Evolutionary conservation across 2,113 vertebrate species (phyloP).

Genomic region (Galemys pyrenaicus): DNA sequence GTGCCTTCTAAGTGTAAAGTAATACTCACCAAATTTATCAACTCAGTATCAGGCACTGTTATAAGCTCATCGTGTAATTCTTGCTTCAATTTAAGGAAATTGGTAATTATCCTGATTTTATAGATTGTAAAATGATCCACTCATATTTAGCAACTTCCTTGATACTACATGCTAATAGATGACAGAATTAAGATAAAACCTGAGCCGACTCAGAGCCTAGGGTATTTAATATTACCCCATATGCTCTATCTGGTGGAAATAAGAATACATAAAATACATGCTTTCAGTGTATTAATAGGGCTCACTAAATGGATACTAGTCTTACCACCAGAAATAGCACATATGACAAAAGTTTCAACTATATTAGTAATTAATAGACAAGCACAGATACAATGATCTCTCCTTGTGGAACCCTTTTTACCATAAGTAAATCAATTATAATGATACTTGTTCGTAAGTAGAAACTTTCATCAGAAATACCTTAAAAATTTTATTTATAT

Average conservation of each 20-base stretch:
- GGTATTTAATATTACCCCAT: not conserved
- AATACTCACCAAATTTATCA: not conserved
- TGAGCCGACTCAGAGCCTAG: not conserved
- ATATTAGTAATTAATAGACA: not conserved
- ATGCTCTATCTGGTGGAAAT: not conserved
- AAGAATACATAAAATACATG: not conserved
- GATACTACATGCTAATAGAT: not conserved
- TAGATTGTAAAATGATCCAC: not conserved
- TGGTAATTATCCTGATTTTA: not conserved
- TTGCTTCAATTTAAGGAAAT: not conserved
- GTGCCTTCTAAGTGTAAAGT: not conserved
- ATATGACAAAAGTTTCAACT: not conserved
- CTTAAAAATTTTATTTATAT: not conserved
- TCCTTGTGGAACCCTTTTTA: not conserved
- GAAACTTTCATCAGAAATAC: not conserved
- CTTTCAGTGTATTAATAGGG: not conserved
- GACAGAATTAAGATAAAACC: not conserved
- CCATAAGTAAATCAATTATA: not conserved
- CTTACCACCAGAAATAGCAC: not conserved
- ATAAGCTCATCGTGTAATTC: not conserved
- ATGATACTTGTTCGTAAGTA: not conserved
- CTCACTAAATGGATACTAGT: not conserved
- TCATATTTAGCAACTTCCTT: not conserved
- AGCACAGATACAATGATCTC: not conserved
- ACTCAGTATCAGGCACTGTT: not conserved